Percentiles rank a stretch among this genome's conserved stretches.
Evolutionary conservation across 2,797 vertebrate species (phyloP).

Genomic region (Alcedo quadribrachys): DNA sequence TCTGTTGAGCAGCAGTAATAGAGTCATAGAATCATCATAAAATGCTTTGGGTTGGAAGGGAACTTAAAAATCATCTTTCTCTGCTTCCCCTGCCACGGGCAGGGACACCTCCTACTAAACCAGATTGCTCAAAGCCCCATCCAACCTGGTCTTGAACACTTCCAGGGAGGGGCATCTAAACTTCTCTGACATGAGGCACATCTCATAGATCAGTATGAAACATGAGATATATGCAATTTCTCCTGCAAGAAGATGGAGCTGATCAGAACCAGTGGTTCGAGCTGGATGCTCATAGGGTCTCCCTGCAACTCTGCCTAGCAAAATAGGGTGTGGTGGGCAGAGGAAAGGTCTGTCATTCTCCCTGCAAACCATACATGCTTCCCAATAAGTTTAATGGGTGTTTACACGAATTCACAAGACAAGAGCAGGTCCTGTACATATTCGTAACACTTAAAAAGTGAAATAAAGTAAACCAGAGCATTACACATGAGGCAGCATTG

Average conservation of each 20-base stretch:
- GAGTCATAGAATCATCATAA: neutral
- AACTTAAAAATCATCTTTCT: neutral
- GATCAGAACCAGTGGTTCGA: neutral
- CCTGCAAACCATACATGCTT: constrained; percentile 16
- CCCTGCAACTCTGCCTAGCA: neutral
- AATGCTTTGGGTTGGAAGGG: neutral
- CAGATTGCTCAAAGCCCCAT: neutral
- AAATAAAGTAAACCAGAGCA: constrained; percentile 23
- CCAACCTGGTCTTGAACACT: neutral
- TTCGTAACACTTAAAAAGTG: neutral
- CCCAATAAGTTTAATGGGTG: constrained; percentile 55
- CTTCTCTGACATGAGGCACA: neutral
- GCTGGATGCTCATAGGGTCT: neutral
- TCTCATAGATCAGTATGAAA: neutral
- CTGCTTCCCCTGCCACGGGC: no score
- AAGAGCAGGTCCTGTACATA: constrained; percentile 50
- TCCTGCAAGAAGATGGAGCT: neutral
- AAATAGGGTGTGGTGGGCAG: neutral
- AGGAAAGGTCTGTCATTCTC: neutral
- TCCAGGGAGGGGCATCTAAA: neutral
- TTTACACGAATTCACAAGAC: constrained; percentile 49
- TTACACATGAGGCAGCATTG: constrained; percentile 3
- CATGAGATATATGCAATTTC: neutral
- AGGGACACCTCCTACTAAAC: neutral
- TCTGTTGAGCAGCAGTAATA: neutral